Percentiles rank a stretch among this genome's conserved stretches.
Evolutionary conservation across 2,113 vertebrate genomes (phyloP).

Genomic region (Spermophilus dauricus): DNA sequence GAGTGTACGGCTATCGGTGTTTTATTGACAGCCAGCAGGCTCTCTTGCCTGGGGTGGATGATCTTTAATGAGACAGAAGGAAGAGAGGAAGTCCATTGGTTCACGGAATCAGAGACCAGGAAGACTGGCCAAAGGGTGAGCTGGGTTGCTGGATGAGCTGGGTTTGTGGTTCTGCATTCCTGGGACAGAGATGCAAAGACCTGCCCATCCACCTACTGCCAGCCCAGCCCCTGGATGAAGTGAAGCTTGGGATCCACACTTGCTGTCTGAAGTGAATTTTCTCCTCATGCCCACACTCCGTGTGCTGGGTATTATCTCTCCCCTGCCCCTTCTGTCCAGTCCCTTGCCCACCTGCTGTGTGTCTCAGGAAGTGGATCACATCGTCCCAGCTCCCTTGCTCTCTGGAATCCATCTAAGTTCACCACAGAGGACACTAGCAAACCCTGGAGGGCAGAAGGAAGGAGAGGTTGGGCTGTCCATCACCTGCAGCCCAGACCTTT

Average conservation of each 20-base stretch:
- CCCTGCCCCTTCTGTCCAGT: no score
- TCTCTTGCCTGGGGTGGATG: background rate
- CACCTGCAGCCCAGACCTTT: background rate
- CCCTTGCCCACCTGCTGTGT: background rate
- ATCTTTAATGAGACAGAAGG: constrained; percentile 2
- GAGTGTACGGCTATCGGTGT: background rate
- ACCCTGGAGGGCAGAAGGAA: background rate
- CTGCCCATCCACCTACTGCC: background rate
- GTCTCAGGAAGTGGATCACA: background rate
- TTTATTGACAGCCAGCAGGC: background rate
- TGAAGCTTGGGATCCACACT: background rate
- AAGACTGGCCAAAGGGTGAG: background rate
- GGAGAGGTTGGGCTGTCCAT: background rate
- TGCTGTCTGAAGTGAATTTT: background rate
- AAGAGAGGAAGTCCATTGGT: background rate
- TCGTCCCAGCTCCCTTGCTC: background rate
- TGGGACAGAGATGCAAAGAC: background rate
- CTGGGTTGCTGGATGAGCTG: background rate
- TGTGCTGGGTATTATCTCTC: background rate
- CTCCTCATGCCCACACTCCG: background rate
- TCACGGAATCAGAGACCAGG: background rate
- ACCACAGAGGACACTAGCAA: background rate
- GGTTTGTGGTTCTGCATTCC: background rate
- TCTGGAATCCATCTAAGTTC: background rate
- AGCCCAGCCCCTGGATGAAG: background rate